These are phyloP conservation scores for Macquaria australasica DNA, from an alignment of 2,113 vertebrate species.

Conservation along the genomic window DNA sequence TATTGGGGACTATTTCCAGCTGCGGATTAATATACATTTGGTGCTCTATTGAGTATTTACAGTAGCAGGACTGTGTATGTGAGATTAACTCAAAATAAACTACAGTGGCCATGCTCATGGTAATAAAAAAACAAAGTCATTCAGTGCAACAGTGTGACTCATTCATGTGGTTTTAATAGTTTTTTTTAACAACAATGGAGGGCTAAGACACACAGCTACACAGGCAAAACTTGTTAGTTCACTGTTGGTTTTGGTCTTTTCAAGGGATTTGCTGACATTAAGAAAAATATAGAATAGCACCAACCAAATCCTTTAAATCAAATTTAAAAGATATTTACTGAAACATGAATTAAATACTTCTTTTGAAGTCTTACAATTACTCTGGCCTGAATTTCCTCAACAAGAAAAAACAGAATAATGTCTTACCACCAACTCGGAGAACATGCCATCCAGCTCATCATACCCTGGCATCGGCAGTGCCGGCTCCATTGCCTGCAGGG, in stretches of 20 bases:
- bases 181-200: constrained; percentile 1
- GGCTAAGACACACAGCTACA: background rate
- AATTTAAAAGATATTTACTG: background rate
- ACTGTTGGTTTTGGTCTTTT: background rate
- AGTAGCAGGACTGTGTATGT: background rate
- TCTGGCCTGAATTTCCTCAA: background rate
- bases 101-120: background rate
- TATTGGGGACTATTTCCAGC: constrained; percentile 4
- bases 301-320: background rate
- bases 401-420: background rate
- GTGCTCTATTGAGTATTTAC: background rate
- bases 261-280: background rate
- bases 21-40: background rate
- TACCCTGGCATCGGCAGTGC: constrained; percentile 91
- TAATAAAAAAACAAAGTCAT: background rate
- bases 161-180: background rate
- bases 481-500: constrained; percentile 97
- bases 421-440: constrained; percentile 96
- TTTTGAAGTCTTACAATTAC: background rate
- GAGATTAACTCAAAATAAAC: constrained; percentile 12
- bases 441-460: constrained; percentile 96
- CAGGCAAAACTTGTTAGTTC: background rate
- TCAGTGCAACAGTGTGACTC: background rate
- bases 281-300: background rate
- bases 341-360: background rate